Percentiles rank a stretch among this genome's conserved stretches.
Evolutionary conservation across 2,797 vertebrate genomes (phyloP).

Genomic region (Streptopelia turtur): DNA sequence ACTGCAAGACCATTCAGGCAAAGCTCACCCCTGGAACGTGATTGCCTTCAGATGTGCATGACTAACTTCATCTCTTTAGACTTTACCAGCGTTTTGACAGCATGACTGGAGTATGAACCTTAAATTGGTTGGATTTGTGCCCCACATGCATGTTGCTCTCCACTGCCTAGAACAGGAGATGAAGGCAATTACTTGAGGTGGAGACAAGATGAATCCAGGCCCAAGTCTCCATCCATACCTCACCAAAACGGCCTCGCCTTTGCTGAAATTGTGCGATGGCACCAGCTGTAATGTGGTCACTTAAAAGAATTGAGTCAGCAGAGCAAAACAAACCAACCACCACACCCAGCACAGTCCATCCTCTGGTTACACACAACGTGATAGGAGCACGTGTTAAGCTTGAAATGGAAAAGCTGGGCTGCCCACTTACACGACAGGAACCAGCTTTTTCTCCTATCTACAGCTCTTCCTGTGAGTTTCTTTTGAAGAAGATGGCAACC

Average conservation of each 20-base stretch:
- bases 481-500: constrained; percentile 16
- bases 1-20: not conserved
- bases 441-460: not conserved
- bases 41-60: not conserved
- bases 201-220: not conserved
- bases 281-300: no score
- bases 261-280: no score
- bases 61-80: not conserved
- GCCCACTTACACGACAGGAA: not conserved
- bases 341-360: not conserved
- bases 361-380: fast-evolving
- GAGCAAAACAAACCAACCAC: not conserved
- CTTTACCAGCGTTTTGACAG: not conserved
- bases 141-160: fast-evolving
- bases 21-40: not conserved
- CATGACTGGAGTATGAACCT: not conserved
- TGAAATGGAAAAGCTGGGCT: not conserved
- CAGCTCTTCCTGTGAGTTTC: not conserved
- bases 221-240: not conserved
- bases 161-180: not conserved
- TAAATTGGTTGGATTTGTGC: not conserved
- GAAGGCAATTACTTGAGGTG: not conserved
- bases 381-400: fast-evolving
- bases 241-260: not conserved
- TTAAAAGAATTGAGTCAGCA: not conserved